Evolutionary conservation across 2,113 vertebrate species (phyloP).

Genomic region (Romanogobio albipinnatus): DNA sequence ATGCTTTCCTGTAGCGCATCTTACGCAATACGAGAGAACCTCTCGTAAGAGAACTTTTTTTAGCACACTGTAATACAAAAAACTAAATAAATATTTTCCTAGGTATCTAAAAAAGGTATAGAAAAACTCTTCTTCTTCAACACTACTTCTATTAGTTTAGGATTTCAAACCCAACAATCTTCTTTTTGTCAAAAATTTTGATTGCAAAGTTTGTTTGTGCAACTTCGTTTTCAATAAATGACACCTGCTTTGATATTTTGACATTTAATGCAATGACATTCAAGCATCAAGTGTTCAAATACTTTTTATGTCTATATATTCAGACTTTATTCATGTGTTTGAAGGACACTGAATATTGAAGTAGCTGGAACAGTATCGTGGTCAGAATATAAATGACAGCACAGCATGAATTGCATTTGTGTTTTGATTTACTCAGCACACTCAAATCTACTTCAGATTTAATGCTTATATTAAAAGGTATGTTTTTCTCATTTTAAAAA

Average conservation of each 20-base stretch:
- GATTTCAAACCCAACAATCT: not conserved
- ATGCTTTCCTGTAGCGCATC: too few relatives aligned
- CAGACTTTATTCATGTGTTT: conserved; percentile 2
- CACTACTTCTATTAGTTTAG: not conserved
- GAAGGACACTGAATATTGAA: not conserved
- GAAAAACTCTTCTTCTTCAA: not conserved
- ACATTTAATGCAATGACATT: not conserved
- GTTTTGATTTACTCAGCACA: conserved; percentile 1
- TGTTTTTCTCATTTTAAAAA: conserved; percentile 8
- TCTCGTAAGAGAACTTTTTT: too few relatives aligned
- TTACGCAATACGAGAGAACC: too few relatives aligned
- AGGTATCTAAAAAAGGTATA: too few relatives aligned
- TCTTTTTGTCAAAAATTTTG: not conserved
- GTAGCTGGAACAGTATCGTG: not conserved
- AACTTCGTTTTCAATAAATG: not conserved
- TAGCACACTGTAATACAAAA: too few relatives aligned
- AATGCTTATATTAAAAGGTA: not conserved
- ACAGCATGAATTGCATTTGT: not conserved
- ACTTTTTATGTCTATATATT: not conserved
- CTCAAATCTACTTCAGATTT: not conserved
- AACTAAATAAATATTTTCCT: too few relatives aligned
- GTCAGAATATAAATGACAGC: not conserved
- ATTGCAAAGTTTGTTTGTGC: not conserved
- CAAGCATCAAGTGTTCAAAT: not conserved
- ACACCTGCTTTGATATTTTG: not conserved